A percentile compares a stretch with the other conserved stretches of the same genome.
These are phyloP conservation scores for Cyanoliseus patagonus DNA, from an alignment of 2,113 vertebrate species.

Conservation along the genomic window DNA sequence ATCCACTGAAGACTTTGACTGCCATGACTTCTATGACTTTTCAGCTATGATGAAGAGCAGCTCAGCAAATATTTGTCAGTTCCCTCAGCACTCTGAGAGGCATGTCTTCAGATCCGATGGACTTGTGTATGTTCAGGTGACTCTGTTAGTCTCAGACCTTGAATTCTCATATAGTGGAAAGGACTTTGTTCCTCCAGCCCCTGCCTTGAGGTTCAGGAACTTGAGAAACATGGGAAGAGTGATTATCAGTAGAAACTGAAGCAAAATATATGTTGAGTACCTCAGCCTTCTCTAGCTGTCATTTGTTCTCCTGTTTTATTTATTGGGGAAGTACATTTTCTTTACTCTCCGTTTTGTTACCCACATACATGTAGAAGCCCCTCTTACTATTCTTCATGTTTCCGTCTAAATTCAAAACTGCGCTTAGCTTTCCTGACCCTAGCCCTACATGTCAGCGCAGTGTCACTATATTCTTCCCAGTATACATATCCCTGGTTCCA, in stretches of 20 bases:
- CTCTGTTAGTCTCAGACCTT: rapidly evolving
- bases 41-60: not conserved
- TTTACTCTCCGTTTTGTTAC: not conserved
- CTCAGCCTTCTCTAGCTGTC: not conserved
- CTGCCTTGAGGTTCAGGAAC: not conserved
- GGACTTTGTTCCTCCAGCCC: not conserved
- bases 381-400: not conserved
- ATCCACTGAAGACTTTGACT: not conserved
- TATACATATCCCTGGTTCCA: not conserved
- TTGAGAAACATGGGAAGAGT: not conserved
- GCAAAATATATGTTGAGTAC: not conserved
- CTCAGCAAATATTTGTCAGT: not conserved
- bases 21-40: not conserved
- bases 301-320: not conserved
- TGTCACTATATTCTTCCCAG: not conserved
- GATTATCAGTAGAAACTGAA: not conserved
- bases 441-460: not conserved
- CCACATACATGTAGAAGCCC: not conserved
- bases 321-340: not conserved
- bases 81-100: not conserved
- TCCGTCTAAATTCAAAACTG: not conserved
- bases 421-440: not conserved
- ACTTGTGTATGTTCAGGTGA: not conserved
- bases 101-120: too few species aligned
- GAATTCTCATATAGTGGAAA: not conserved